Percentiles rank a stretch among this genome's conserved stretches.
phyloP scores from a whole-genome alignment of 2,888 invertebrate genomes.

The Thalpophila matura region DNA sequence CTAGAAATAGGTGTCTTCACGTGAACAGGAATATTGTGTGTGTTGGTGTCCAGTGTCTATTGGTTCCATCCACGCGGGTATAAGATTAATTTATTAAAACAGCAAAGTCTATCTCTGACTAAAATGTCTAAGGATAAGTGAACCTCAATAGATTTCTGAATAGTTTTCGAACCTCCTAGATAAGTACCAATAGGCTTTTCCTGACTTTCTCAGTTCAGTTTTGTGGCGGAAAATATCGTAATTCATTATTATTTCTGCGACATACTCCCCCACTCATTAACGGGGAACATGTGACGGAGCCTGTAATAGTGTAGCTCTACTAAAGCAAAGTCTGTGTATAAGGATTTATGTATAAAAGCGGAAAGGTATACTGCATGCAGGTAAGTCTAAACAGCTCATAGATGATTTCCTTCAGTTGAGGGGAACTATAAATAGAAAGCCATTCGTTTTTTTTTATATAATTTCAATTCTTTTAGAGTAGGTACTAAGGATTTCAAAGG shows the following conservation, averaged over 20 bases:
- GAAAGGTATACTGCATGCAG: conserved; percentile 13
- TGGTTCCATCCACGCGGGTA: conserved; percentile 16
- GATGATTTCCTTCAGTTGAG: conserved; percentile 22
- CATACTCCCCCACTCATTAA: conserved; percentile 54
- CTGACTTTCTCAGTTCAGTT: conserved; percentile 4
- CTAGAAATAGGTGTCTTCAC: conserved; percentile 27
- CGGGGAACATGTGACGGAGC: conserved; percentile 42
- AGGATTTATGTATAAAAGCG: conserved; percentile 29
- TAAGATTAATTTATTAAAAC: conserved; percentile 25
- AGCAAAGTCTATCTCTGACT: background rate
- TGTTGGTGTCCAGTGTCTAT: conserved; percentile 21
- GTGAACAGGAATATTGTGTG: conserved; percentile 30
- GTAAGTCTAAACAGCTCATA: conserved; percentile 9
- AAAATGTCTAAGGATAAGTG: background rate
- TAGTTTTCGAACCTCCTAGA: background rate
- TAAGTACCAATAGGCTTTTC: conserved; percentile 12
- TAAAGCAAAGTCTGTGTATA: conserved; percentile 24
- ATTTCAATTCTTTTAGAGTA: no score
- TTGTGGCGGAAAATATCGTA: conserved; percentile 35
- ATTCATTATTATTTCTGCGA: conserved; percentile 51
- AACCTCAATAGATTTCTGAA: no score
- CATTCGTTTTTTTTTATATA: no score
- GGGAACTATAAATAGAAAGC: background rate
- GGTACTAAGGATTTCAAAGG: background rate
- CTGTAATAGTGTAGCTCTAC: conserved; percentile 20